Conservation (phyloP, 2,888 invertebrate species). For the Acleris cristana region DNA sequence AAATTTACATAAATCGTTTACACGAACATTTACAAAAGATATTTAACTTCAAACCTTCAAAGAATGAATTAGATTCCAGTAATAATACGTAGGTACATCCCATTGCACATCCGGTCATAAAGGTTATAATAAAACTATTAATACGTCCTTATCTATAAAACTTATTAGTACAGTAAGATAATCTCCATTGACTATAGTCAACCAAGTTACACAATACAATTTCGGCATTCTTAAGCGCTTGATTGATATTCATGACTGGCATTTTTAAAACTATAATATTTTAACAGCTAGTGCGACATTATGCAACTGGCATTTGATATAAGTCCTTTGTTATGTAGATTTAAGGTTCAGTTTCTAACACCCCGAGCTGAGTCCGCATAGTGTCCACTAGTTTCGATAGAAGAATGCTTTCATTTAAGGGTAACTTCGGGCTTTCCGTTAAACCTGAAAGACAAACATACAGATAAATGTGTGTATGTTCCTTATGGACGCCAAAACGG, state of each 20-base stretch:
- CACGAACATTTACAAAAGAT: no score
- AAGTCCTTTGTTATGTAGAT: slow-evolving; percentile 44
- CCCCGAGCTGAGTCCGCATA: slow-evolving; percentile 88
- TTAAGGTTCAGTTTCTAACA: slow-evolving; percentile 54
- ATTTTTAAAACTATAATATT: no score
- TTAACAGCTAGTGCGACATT: background rate
- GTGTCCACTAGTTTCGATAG: slow-evolving; percentile 89
- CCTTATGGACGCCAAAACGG: no score
- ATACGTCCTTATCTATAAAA: slow-evolving; percentile 3
- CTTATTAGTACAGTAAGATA: background rate
- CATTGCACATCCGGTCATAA: no score
- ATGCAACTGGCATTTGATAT: slow-evolving; percentile 1
- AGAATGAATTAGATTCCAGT: no score
- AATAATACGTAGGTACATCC: no score
- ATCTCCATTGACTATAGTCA: background rate
- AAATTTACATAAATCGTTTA: no score
- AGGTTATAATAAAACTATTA: background rate
- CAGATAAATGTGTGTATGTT: slow-evolving; percentile 5
- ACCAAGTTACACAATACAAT: no score
- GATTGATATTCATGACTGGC: no score
- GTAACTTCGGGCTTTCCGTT: slow-evolving; percentile 87
- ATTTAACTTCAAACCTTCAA: no score
- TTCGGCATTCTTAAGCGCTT: no score
- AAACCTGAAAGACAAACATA: slow-evolving; percentile 74
- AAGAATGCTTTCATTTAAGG: slow-evolving; percentile 87